phyloP scores from a whole-genome alignment of 2,888 invertebrate species.

The Proisotoma minuta region DNA sequence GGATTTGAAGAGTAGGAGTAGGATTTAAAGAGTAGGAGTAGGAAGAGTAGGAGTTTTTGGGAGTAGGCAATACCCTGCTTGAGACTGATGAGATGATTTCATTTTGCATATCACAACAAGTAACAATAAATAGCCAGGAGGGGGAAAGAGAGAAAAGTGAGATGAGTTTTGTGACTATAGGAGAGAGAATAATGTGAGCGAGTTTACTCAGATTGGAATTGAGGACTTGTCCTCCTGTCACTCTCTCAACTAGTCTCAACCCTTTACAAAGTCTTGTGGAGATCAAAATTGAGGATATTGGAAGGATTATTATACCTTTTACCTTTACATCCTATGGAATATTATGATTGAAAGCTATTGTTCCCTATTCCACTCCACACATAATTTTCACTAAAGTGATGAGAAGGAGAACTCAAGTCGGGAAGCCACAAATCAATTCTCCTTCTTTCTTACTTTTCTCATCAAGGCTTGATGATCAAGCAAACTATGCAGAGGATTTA shows the following conservation, averaged over 20 bases:
- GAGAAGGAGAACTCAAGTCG: background rate
- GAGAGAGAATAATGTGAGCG: too few species aligned
- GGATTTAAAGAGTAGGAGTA: background rate
- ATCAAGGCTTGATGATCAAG: background rate
- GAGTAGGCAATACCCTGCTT: background rate
- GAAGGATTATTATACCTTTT: background rate
- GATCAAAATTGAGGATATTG: background rate
- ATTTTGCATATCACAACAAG: too few species aligned
- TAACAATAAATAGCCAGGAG: too few species aligned
- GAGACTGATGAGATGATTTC: too few species aligned
- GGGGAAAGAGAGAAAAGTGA: too few species aligned
- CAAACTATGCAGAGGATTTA: too few species aligned
- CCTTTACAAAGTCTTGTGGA: background rate
- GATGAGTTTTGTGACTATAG: too few species aligned
- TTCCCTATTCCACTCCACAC: background rate
- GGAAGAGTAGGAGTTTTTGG: background rate
- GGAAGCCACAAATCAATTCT: background rate
- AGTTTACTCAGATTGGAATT: conserved; percentile 4
- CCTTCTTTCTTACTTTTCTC: background rate
- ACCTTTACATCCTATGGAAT: background rate
- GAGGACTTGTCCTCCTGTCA: background rate
- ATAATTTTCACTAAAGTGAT: background rate
- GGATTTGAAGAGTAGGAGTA: too few species aligned
- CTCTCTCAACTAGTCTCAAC: background rate
- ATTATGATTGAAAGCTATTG: background rate